Conservation (phyloP, 2,113 vertebrate genomes). For the Dipodomys spectabilis region DNA sequence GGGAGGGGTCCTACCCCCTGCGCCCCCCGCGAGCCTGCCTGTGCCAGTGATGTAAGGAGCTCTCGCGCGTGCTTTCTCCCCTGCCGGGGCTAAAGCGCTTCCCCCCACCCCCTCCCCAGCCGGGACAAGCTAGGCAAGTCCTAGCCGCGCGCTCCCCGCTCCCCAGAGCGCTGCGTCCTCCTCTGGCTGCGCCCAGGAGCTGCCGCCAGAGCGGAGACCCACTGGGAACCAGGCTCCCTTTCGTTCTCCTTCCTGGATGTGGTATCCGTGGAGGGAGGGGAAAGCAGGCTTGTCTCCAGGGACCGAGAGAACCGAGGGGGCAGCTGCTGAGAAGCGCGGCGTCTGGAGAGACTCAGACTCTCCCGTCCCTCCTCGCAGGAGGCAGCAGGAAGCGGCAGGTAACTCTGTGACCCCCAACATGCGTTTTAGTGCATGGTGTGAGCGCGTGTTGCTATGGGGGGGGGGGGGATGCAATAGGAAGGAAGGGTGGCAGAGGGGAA, state of each 20-base stretch:
- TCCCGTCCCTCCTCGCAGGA: background rate
- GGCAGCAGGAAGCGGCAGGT: conserved; percentile 63
- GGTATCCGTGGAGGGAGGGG: background rate
- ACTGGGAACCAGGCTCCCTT: background rate
- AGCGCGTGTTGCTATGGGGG: background rate
- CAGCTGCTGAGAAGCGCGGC: conserved; percentile 5
- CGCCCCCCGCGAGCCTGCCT: conserved; percentile 44
- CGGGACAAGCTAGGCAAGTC: background rate
- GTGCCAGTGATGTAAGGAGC: conserved; percentile 63
- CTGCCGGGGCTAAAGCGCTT: background rate
- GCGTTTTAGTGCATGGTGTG: background rate
- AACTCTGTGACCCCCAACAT: background rate
- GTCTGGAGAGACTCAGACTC: conserved; percentile 40
- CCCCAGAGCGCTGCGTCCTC: background rate
- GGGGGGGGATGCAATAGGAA: too few relatives aligned
- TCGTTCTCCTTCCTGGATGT: conserved; percentile 1
- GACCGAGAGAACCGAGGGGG: conserved; percentile 5
- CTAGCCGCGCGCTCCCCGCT: background rate
- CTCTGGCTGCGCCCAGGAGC: conserved; percentile 4
- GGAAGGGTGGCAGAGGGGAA: background rate
- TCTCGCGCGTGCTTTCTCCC: conserved; percentile 3
- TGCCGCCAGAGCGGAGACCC: background rate
- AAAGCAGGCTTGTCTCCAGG: conserved; percentile 25
- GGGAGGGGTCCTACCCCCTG: conserved; percentile 5
- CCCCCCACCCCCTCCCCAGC: background rate